Conservation (phyloP, 2,797 vertebrate species). For the Manis crassicaudata region DNA sequence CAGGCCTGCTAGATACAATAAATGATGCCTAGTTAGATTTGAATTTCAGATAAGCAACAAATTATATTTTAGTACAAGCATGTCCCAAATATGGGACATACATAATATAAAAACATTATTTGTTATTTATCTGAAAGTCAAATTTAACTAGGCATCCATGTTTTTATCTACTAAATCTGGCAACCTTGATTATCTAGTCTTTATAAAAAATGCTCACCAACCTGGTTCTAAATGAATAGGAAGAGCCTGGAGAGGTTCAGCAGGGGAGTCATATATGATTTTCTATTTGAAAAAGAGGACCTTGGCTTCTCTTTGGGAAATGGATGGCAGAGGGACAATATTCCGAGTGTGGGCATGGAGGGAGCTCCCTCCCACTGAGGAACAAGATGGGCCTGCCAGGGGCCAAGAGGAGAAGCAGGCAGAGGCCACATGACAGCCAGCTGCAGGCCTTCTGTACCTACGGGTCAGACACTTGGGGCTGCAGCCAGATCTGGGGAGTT, state of each 20-base stretch:
- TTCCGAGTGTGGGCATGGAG: not conserved
- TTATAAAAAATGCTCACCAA: not conserved
- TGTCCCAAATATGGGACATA: not conserved
- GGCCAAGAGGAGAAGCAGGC: too few relatives aligned
- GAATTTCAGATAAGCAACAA: not conserved
- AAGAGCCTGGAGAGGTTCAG: not conserved
- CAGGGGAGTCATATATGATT: not conserved
- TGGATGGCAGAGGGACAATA: too few relatives aligned
- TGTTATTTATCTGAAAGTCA: not conserved
- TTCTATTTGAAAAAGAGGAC: not conserved
- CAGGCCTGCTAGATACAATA: not conserved
- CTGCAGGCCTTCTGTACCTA: not conserved
- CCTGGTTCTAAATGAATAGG: not conserved
- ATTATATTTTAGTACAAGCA: not conserved
- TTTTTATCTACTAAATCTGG: not conserved
- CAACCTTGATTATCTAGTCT: accelerated
- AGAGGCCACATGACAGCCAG: accelerated
- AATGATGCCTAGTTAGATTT: not conserved
- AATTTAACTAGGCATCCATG: not conserved
- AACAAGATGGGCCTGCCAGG: accelerated
- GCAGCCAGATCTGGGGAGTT: not conserved
- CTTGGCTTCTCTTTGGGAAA: not conserved
- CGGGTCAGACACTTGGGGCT: not conserved
- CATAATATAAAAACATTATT: not conserved
- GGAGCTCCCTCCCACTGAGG: not conserved